These are phyloP conservation scores for Polydrusus cervinus DNA, from an alignment of 2,888 invertebrate species.

Conservation along the genomic window DNA sequence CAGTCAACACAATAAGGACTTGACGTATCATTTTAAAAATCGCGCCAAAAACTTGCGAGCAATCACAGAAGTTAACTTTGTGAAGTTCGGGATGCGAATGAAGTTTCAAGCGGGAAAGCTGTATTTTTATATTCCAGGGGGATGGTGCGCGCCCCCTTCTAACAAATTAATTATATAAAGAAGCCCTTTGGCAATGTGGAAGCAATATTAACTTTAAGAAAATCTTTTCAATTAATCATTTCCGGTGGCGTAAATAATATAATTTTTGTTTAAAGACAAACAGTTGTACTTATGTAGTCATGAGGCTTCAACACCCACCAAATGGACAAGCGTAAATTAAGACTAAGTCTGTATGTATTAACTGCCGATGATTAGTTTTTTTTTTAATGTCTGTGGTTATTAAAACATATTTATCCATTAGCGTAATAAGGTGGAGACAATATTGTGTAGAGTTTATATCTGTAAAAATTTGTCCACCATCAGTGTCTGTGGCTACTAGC, in stretches of 20 bases:
- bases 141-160: constrained; percentile 46
- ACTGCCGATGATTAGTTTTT: neutral
- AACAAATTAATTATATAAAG: constrained; percentile 41
- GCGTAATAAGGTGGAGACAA: no score
- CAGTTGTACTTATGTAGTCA: neutral
- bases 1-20: constrained; percentile 29
- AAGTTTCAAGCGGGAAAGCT: constrained; percentile 29
- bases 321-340: neutral
- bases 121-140: constrained; percentile 44
- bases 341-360: neutral
- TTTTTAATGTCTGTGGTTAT: no score
- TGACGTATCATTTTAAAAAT: constrained; percentile 45
- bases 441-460: no score
- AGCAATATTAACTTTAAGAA: constrained; percentile 22
- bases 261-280: constrained; percentile 16
- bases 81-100: constrained; percentile 38
- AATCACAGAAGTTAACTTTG: constrained; percentile 12
- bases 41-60: constrained; percentile 7
- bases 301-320: constrained; percentile 1
- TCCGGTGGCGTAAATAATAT: constrained; percentile 3
- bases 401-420: no score
- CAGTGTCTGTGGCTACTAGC: no score
- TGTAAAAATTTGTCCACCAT: no score
- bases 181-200: constrained; percentile 39
- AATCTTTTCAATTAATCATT: constrained; percentile 16